Percentiles rank a stretch among this genome's conserved stretches.
These are phyloP conservation scores for Rhabdornis inornatus DNA, from an alignment of 2,113 vertebrate genomes.

Conservation along the genomic window DNA sequence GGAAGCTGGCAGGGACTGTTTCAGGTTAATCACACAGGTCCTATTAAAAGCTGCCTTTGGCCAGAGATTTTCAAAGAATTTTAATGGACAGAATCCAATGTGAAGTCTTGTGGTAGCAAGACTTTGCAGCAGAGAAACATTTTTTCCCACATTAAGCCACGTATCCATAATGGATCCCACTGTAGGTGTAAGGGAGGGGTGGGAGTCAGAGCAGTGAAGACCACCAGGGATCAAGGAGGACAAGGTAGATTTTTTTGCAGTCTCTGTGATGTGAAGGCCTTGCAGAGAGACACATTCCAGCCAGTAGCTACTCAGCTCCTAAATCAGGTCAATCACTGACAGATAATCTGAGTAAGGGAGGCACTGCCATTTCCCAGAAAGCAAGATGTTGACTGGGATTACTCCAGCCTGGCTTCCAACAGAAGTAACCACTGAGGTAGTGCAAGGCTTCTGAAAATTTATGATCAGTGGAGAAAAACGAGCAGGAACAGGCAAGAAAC, in stretches of 20 bases:
- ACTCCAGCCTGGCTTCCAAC: not conserved
- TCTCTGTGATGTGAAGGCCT: not conserved
- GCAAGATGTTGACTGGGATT: not conserved
- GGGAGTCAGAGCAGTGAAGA: not conserved
- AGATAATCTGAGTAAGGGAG: not conserved
- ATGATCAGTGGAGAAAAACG: fast-evolving
- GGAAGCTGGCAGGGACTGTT: not conserved
- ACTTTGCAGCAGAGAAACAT: not conserved
- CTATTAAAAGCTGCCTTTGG: not conserved
- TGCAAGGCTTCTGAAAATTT: not conserved
- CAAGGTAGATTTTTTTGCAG: not conserved
- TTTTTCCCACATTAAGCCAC: not conserved
- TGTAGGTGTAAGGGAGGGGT: not conserved
- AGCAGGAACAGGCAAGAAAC: not conserved
- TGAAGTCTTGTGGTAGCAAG: not conserved
- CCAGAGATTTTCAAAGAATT: not conserved
- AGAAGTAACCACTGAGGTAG: not conserved
- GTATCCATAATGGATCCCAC: not conserved
- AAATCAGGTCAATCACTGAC: not conserved
- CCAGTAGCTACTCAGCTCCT: not conserved
- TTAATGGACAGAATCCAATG: not conserved
- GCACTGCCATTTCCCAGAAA: not conserved
- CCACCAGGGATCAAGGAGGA: not conserved
- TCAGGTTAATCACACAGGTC: not conserved
- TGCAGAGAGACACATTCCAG: not conserved